Evolutionary conservation across 2,113 vertebrate species (phyloP), one percentile per base, ranked within the genome.

Genomic region (Leucosticte australis): DNA sequence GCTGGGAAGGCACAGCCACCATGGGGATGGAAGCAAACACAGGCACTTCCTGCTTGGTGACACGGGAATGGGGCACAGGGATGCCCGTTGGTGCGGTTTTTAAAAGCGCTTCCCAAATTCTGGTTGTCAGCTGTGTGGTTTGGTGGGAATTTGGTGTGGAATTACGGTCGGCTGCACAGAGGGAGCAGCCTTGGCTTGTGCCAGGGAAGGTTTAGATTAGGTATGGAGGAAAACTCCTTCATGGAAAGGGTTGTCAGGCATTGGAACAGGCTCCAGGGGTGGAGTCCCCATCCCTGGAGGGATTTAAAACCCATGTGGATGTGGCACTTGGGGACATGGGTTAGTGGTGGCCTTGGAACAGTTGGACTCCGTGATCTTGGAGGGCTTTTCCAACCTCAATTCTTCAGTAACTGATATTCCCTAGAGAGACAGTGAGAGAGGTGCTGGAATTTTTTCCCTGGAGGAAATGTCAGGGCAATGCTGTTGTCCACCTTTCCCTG

Each of bases 331-430:
- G 77, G 39, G 20, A 67, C 2, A 0, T 0, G 47, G 46, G 14
- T 9, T 9, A 35, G 47, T 2, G 46, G 39, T 44, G 44, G 52
- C 30, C 44, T 44, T 20, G 68, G 33, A 62, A n/a, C 5, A 11
- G 39, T 4, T 4, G 28, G 64, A 33, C 33, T 69, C 9, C 0
- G 0, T 39, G n/a, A 41, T 2, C 23, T 12, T 8, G 15, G 39
- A 47, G 28, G 16, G 16, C 20, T 89, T 68, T 68, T 41, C 62
- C 39, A 26, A 3, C 11, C 28, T 8, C 28, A 10, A 0, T 15
- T 19, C 26, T 13, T 10, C 59, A 11, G 11, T 23, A 28, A 23
- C 1, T 11, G 31, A 10, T 4, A 1, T 24, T 65, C 30, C 69
- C 0, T 1, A 23, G 46, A 21, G 46, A 44, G 28, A 6, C 1